A percentile compares a stretch with the other conserved stretches of the same genome.
phyloP scores from a whole-genome alignment of 2,797 vertebrate genomes.

The Erpetoichthys calabaricus region DNA sequence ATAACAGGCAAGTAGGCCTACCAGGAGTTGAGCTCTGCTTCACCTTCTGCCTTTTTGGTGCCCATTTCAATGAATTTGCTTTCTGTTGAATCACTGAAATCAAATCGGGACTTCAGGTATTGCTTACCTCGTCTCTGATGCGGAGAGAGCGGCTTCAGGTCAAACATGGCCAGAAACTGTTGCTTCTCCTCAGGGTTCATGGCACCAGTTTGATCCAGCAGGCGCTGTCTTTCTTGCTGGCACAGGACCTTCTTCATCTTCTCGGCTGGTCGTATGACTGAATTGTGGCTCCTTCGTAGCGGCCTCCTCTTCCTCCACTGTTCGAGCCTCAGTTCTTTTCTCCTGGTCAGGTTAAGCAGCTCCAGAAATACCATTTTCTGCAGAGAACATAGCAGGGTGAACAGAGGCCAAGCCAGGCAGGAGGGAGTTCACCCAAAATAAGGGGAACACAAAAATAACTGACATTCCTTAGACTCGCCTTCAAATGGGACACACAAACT shows the following conservation, averaged over 20 bases:
- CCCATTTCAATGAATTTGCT: neutral
- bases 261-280: neutral
- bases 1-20: too few species aligned
- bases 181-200: neutral
- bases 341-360: neutral
- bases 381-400: neutral
- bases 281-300: neutral
- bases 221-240: neutral
- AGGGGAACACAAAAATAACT: neutral
- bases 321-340: neutral
- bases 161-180: neutral
- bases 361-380: conserved; percentile 1
- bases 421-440: too few species aligned
- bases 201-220: neutral
- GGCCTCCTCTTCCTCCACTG: neutral
- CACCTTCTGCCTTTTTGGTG: neutral
- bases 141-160: neutral
- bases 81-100: neutral
- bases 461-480: neutral
- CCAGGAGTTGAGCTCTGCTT: neutral
- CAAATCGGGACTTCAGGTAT: neutral
- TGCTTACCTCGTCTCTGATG: neutral
- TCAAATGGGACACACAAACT: too few species aligned
- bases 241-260: too few species aligned
- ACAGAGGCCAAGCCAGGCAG: too few species aligned